Evolutionary conservation across 2,113 vertebrate species (phyloP), one percentile per base, ranked within the genome.

Genomic region (Willisornis vidua): DNA sequence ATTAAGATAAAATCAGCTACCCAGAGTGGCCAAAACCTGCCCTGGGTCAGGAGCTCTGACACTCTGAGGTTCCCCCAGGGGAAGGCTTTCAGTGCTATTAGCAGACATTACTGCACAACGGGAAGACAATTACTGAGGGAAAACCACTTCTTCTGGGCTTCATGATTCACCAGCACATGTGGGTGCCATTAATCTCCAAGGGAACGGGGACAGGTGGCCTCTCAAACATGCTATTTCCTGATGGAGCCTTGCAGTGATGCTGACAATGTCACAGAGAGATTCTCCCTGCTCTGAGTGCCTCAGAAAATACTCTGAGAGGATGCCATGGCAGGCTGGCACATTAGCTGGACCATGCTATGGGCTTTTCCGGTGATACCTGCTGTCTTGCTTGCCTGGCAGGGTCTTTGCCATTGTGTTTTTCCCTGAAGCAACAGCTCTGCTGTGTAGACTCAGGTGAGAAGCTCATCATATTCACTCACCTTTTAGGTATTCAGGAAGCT

Each of bases 241-340:
- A 29, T 51, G 1, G 1, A 82, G 55, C 18, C 1, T 6, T 54
- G 65, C 65, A 51, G 39, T 0, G 0, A 16, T 31, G 65, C 45
- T 59, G 62, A 26, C 1, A 31, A 39, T 65, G 49, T 15, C 5
- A 6, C 1, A 14, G 55, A 43, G 57, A 76, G 23, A 4, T 48
- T 70, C 45, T 52, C 6, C 23, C 19, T 33, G n/a, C 24, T 29
- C 55, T 74, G 55, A 3, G 41, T n/a, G 19, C 31, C 55, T 67
- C 49, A 26, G 59, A 39, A 70, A 84, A 62, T 5, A 25, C 28
- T 58, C 22, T 5, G 19, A 35, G 72, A 54, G 35, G 31, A 29
- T 3, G 2, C n/a, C 18, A 2, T 2, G 4, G 10, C 13, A 16
- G 13, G 18, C 10, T 13, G 58, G 33, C 18, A 14, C 29, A 24